Percentiles rank a stretch among this genome's conserved stretches.
Conservation (phyloP, 2,888 invertebrate genomes). For the Chaetogeoica ovagalla region DNA sequence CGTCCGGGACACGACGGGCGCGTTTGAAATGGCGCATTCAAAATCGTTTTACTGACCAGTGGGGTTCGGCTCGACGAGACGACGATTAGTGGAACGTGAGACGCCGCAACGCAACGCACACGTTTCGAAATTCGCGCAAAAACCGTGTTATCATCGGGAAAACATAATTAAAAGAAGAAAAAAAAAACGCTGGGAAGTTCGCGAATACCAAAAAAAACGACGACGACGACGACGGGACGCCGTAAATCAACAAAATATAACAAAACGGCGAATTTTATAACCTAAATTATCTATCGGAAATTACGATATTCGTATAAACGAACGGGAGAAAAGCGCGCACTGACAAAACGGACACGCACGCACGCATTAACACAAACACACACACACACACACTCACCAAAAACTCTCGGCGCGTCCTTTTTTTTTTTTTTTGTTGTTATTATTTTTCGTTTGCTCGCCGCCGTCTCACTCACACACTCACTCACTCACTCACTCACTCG, state of each 20-base stretch:
- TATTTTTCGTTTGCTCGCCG: too few species aligned
- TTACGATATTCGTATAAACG: not conserved
- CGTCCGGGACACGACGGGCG: too few species aligned
- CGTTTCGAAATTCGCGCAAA: constrained; percentile 49
- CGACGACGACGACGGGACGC: not conserved
- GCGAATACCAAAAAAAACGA: not conserved
- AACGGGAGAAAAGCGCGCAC: constrained; percentile 46
- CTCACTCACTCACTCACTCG: not conserved
- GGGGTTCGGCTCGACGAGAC: not conserved
- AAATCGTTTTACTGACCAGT: not conserved
- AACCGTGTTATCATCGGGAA: constrained; percentile 30
- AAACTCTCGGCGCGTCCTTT: constrained; percentile 19
- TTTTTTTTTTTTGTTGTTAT: not conserved
- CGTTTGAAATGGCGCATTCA: constrained; percentile 17
- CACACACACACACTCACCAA: not conserved
- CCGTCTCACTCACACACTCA: not conserved
- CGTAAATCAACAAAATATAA: not conserved
- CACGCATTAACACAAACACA: not conserved
- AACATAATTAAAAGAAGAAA: too few species aligned
- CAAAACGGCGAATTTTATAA: constrained; percentile 33
- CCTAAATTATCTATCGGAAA: constrained; percentile 42
- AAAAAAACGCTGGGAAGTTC: constrained; percentile 11
- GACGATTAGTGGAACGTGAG: not conserved
- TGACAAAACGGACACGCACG: not conserved
- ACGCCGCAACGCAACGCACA: too few species aligned